These are phyloP conservation scores for Apteryx mantelli DNA, from an alignment of 2,113 vertebrate species.

Conservation along the genomic window DNA sequence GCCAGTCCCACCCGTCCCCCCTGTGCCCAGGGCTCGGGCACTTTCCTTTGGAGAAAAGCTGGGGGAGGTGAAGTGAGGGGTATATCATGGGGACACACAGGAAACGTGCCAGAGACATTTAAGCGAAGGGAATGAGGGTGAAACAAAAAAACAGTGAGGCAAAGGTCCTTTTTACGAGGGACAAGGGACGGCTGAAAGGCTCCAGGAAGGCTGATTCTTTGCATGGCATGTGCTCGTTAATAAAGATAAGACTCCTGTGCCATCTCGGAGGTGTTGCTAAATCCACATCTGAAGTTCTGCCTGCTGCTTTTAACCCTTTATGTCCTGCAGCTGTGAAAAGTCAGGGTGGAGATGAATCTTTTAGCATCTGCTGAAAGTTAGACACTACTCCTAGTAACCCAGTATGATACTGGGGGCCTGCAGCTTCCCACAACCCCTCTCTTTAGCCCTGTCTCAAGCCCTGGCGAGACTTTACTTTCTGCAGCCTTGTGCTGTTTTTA, in stretches of 20 bases:
- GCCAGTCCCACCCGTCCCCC: not conserved
- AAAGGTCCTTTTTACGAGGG: constrained; percentile 11
- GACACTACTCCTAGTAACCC: not conserved
- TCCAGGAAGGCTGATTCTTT: not conserved
- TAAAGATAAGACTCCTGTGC: not conserved
- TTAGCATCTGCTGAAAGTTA: not conserved
- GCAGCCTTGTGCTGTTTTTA: not conserved
- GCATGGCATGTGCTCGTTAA: not conserved
- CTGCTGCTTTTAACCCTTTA: not conserved
- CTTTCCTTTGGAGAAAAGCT: not conserved
- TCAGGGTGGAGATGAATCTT: not conserved
- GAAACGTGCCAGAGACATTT: not conserved
- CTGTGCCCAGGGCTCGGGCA: no score
- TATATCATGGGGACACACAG: not conserved
- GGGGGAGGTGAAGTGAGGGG: not conserved
- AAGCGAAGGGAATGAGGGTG: not conserved
- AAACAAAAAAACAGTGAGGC: not conserved
- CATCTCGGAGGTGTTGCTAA: not conserved
- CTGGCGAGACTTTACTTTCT: not conserved
- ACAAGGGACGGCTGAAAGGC: not conserved
- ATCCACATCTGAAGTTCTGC: not conserved
- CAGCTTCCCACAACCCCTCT: not conserved
- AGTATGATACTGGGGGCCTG: not conserved
- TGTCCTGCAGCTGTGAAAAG: not conserved
- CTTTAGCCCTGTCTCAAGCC: not conserved